Evolutionary conservation across 2,113 vertebrate species (phyloP).

Genomic region (Hylia prasina): DNA sequence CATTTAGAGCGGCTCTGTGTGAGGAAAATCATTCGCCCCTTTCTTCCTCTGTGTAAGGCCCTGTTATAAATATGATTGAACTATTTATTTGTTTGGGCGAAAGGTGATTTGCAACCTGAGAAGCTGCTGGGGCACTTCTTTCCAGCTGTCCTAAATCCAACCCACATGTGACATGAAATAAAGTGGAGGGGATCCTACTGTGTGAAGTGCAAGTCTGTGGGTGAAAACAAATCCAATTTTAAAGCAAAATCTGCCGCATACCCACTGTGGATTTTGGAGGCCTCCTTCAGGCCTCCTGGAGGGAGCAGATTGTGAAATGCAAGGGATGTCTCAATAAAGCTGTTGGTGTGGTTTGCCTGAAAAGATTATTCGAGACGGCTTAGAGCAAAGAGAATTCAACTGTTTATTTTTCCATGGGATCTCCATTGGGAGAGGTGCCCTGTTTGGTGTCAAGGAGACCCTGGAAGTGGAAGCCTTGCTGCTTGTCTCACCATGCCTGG

Average conservation of each 20-base stretch:
- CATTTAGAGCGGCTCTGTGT: neutral
- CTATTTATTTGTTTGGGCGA: neutral
- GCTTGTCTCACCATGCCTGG: accelerated
- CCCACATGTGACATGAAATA: neutral
- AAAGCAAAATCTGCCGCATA: neutral
- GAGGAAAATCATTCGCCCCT: accelerated
- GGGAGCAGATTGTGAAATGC: neutral
- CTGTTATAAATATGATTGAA: neutral
- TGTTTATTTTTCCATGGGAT: neutral
- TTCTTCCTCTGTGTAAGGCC: neutral
- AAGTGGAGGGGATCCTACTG: neutral
- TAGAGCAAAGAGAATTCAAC: neutral
- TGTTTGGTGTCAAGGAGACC: neutral
- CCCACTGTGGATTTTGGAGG: neutral
- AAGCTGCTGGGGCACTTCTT: neutral
- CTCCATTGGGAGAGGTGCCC: neutral
- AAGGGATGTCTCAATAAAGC: neutral
- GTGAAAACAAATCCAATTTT: neutral
- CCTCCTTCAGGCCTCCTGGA: neutral
- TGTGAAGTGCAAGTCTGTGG: neutral
- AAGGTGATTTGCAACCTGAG: neutral
- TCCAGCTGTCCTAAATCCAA: neutral
- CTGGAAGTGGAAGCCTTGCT: accelerated
- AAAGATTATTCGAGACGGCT: neutral
- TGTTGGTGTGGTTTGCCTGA: neutral